Base-by-base conservation (phyloP, 2,888 invertebrate genomes). In the Alsophila aescularia region DNA sequence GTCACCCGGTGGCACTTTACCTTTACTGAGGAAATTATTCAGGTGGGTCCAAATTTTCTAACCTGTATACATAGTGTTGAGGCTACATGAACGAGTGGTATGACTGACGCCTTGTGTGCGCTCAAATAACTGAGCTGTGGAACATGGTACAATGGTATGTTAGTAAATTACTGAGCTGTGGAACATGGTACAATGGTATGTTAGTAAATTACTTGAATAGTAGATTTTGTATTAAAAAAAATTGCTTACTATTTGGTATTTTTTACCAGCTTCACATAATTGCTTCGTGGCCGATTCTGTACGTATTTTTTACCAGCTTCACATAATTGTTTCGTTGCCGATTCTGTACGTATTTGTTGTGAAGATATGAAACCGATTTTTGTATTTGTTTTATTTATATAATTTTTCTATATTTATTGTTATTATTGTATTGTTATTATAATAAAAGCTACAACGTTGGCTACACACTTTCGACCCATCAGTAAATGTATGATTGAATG, bases 41-140 rank as follows among this genome's bases (percentile, higher is more conserved):
- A 83, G 86, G 86, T 88, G 83, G 85, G 85, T 83, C 63, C 65
- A 72, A 74, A 78, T 80, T 68, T 64, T 81, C 43, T 82, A 75
- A 78, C 8, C 8, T 42, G 34, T 65, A 54, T 60, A 58, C 27
- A 69, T 60, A 73, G 64, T 54, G 58, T 56, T 32, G 43, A 47
- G 58, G 62, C 56, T 62, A 45, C 59, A 57, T 39, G 18, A 36
- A 54, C 60, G 64, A 60, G 54, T 49, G 36, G 41, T 47, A 45
- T 44, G 43, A 56, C 62, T 34, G 54, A 18, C 60, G 57, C 57
- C 41, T 24, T 16, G 27, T 36, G 14, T 34, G 13, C 5, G n/a
- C 36, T 15, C 12, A 14, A 18, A 39, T 44, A 24, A 31, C 9
- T n/a, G 15, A 12, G 21, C 5, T n/a, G 2, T n/a, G 7, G 37